Evolutionary conservation across 2,888 invertebrate species (phyloP).

Genomic region (Agrochola lota): DNA sequence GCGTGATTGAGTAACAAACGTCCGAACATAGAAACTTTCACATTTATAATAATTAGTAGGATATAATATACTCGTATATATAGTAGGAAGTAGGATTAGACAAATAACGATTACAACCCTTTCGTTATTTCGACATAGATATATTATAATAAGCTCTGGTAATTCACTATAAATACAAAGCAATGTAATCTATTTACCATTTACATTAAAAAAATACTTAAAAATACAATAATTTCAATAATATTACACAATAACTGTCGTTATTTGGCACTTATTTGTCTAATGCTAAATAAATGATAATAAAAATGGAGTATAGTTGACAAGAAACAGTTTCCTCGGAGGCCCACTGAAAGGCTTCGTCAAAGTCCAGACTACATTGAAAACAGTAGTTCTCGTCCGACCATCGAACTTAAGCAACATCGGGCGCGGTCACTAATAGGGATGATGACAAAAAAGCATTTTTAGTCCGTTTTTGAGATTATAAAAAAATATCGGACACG

Average conservation of each 20-base stretch:
- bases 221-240: neutral
- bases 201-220: no score
- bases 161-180: neutral
- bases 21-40: no score
- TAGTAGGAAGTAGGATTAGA: no score
- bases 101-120: no score
- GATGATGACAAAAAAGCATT: no score
- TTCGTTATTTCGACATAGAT: neutral
- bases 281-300: neutral
- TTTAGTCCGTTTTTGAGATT: no score
- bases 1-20: no score
- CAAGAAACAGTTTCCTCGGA: neutral
- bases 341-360: conserved; percentile 13
- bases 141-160: no score
- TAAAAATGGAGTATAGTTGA: neutral
- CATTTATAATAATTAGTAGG: no score
- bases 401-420: conserved; percentile 51
- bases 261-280: neutral
- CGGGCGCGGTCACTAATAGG: conserved; percentile 81
- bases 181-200: neutral
- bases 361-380: conserved; percentile 65
- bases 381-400: no score
- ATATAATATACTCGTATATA: no score
- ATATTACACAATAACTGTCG: neutral
- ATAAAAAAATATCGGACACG: no score